Percentiles rank a stretch among this genome's conserved stretches.
Conservation (phyloP, 1,140 invertebrate genomes). For the Bombus haemorrhoidalis region DNA sequence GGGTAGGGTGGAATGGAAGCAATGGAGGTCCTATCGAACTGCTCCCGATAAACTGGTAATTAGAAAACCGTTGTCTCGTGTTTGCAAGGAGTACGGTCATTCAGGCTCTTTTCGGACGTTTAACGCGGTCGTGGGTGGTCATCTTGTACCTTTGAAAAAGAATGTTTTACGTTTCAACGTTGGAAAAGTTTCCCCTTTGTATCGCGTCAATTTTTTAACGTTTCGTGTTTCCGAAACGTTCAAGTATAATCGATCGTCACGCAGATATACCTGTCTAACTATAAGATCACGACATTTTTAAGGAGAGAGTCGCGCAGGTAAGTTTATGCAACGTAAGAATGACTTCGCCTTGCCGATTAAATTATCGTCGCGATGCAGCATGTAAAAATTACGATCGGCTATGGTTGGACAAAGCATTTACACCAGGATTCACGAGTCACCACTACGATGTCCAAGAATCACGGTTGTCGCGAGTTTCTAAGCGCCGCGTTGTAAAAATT, state of each 20-base stretch:
- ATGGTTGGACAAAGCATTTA: not conserved
- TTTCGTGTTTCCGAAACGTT: not conserved
- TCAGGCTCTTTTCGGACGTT: slow-evolving; percentile 20
- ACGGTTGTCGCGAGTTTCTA: not conserved
- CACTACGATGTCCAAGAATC: not conserved
- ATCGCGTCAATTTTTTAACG: not conserved
- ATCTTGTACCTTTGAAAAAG: not conserved
- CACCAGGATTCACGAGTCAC: not conserved
- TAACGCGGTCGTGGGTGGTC: slow-evolving; percentile 22
- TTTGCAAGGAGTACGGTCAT: slow-evolving; percentile 36
- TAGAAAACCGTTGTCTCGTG: slow-evolving; percentile 62
- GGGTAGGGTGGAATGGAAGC: slow-evolving; percentile 17
- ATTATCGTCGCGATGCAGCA: not conserved
- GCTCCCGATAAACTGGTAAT: slow-evolving; percentile 68
- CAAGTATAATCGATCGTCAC: too few species aligned
- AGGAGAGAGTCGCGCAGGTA: too few species aligned
- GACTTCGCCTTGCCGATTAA: not conserved
- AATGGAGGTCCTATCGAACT: slow-evolving; percentile 57
- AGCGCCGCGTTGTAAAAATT: slow-evolving; percentile 1
- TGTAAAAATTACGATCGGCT: not conserved
- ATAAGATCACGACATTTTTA: not conserved
- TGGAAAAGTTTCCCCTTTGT: not conserved
- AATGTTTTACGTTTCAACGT: not conserved
- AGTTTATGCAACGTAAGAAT: slow-evolving; percentile 9
- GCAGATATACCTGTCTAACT: not conserved